phyloP scores from a whole-genome alignment of 2,113 vertebrate genomes.

The Aegithalos caudatus region DNA sequence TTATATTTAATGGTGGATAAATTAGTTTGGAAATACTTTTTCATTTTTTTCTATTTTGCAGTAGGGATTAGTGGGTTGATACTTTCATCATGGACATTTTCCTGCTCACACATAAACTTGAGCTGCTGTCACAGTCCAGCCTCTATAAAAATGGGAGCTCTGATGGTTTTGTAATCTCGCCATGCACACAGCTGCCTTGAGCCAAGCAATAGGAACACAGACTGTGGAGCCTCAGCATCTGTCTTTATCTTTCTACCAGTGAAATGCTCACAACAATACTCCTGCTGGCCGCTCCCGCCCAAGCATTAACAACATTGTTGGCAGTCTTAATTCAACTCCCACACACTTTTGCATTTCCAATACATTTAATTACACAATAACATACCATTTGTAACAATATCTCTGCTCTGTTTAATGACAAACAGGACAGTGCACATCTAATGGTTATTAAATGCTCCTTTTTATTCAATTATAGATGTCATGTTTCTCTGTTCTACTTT shows the following conservation, averaged over 20 bases:
- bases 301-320: neutral
- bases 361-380: slow-evolving; percentile 32
- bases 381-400: slow-evolving; percentile 2
- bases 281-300: neutral
- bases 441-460: slow-evolving; percentile 3
- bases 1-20: neutral
- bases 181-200: neutral
- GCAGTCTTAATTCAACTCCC: neutral
- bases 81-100: neutral
- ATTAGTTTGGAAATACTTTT: neutral
- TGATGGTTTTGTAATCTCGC: neutral
- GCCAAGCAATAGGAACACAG: neutral
- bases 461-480: slow-evolving; percentile 16
- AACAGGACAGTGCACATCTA: neutral
- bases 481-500: neutral
- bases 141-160: neutral
- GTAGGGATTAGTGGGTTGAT: neutral
- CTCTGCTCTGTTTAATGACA: slow-evolving; percentile 23
- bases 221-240: neutral
- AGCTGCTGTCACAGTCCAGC: neutral
- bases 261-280: neutral
- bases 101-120: neutral
- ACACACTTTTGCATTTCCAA: neutral
- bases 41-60: neutral
- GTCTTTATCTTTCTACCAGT: neutral